phyloP scores from a whole-genome alignment of 2,888 invertebrate genomes.

The Tinea semifulvella region DNA sequence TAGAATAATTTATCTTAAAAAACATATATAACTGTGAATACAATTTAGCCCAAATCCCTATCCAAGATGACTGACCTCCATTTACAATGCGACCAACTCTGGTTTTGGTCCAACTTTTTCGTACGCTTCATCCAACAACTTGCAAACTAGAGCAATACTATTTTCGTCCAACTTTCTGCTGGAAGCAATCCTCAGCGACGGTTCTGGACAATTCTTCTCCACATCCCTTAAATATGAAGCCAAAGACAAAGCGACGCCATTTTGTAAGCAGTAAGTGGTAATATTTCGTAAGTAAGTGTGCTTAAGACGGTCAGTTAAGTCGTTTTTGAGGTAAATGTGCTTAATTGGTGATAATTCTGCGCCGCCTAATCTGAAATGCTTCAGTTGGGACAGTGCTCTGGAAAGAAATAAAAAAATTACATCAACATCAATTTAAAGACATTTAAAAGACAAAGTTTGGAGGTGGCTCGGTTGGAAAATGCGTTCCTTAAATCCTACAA shows the following conservation, averaged over 20 bases:
- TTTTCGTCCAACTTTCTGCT: conserved; percentile 70
- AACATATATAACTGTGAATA: background rate
- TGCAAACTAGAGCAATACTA: conserved; percentile 62
- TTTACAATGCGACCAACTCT: too few species aligned
- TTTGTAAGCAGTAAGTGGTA: conserved; percentile 70
- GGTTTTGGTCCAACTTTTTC: conserved; percentile 42
- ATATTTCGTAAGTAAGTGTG: conserved; percentile 68
- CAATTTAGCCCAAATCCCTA: too few species aligned
- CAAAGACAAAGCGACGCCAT: conserved; percentile 74
- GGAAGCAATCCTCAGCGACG: conserved; percentile 77
- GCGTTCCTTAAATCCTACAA: too few species aligned
- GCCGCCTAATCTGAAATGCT: conserved; percentile 63
- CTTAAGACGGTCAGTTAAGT: conserved; percentile 51
- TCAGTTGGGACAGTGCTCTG: conserved; percentile 51
- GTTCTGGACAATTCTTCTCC: conserved; percentile 72
- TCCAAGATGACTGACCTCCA: too few species aligned
- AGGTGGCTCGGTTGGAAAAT: too few species aligned
- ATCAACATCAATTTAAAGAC: background rate
- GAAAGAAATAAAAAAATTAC: conserved; percentile 20
- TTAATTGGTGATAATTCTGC: conserved; percentile 76
- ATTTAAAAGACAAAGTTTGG: too few species aligned
- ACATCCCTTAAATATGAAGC: conserved; percentile 74
- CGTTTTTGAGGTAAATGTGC: conserved; percentile 72
- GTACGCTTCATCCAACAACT: conserved; percentile 49
- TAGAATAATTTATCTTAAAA: background rate